These are phyloP conservation scores for Sebastiscus albofasciatus DNA, from an alignment of 2,797 vertebrate species.

Conservation along the genomic window DNA sequence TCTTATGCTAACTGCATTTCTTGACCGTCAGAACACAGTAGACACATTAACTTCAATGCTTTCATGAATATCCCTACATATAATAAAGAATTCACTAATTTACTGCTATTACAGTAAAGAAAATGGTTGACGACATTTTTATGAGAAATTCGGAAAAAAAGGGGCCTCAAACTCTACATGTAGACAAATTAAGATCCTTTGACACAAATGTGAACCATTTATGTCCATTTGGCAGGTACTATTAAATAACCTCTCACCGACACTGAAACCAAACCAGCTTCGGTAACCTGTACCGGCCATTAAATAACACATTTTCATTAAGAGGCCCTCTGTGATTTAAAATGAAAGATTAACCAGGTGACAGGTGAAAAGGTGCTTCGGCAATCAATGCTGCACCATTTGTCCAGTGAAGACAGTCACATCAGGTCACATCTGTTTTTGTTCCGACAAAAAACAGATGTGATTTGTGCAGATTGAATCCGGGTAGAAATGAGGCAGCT, in stretches of 20 bases:
- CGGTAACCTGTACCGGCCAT: neutral
- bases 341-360: neutral
- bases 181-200: slow-evolving; percentile 2
- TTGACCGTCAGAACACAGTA: neutral
- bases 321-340: slow-evolving; percentile 24
- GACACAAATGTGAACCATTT: slow-evolving; percentile 12
- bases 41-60: neutral
- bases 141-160: neutral
- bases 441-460: neutral
- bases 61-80: neutral
- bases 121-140: neutral
- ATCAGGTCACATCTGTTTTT: neutral
- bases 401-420: neutral
- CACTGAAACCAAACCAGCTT: slow-evolving; percentile 1
- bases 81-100: neutral
- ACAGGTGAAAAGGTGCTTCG: slow-evolving; percentile 14
- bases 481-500: neutral
- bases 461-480: neutral
- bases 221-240: neutral
- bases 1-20: neutral
- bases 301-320: slow-evolving; percentile 4
- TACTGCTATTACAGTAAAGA: neutral
- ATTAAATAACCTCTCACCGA: neutral
- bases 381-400: neutral
- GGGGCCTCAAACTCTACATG: neutral